phyloP scores from a whole-genome alignment of 2,888 invertebrate genomes.

The Listrodromus nycthemerus region DNA sequence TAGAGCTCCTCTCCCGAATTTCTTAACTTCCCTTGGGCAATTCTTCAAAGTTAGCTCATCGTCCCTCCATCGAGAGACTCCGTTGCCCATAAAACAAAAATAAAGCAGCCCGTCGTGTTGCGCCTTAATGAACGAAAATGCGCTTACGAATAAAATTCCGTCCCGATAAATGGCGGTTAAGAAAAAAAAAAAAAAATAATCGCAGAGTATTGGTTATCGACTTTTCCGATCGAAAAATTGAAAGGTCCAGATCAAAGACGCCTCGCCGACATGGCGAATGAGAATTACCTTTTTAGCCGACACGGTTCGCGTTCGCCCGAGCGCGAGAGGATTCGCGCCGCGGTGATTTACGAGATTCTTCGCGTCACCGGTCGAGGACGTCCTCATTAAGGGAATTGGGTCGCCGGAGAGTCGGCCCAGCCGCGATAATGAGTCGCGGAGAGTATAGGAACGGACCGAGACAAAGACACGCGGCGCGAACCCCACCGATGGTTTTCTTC shows the following conservation, averaged over 20 bases:
- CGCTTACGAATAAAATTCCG: background rate
- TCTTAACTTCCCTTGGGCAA: conserved; percentile 21
- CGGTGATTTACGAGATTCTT: conserved; percentile 66
- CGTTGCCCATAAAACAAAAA: background rate
- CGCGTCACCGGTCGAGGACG: conserved; percentile 64
- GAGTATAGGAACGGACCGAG: conserved; percentile 65
- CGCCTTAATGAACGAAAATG: background rate
- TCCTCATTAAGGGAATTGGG: conserved; percentile 78
- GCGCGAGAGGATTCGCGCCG: conserved; percentile 46
- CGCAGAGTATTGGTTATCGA: conserved; percentile 16
- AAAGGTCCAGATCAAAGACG: conserved; percentile 53
- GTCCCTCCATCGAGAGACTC: background rate
- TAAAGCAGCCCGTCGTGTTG: background rate
- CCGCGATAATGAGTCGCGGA: conserved; percentile 75
- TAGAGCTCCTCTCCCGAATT: conserved; percentile 17
- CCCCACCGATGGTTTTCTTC: conserved; percentile 33
- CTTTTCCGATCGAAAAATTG: conserved; percentile 41
- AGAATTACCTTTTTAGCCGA: conserved; percentile 21
- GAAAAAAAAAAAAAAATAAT: background rate
- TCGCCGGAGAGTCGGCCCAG: conserved; percentile 65
- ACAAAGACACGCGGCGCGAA: conserved; percentile 69
- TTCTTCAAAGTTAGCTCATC: background rate
- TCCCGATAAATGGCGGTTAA: background rate
- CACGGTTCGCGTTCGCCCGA: conserved; percentile 28
- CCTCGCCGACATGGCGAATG: conserved; percentile 22